Conservation (phyloP, 2,113 vertebrate genomes). For the Zeus faber region DNA sequence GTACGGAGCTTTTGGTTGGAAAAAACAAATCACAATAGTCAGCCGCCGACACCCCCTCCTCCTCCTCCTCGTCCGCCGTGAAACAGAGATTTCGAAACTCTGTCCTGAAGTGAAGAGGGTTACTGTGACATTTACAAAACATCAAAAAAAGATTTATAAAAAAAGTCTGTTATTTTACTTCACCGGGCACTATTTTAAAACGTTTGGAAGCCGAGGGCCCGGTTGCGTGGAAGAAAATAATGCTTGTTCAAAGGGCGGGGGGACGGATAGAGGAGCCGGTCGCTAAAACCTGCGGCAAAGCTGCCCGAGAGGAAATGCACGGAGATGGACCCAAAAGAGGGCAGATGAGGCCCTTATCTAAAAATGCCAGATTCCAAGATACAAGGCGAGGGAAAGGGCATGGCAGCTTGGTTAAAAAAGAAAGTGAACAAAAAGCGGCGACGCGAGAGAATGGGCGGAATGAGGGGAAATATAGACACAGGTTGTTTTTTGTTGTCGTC, state of each 20-base stretch:
- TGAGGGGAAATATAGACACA: not conserved
- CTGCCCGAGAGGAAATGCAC: too few species aligned
- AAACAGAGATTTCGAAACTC: slow-evolving; percentile 10
- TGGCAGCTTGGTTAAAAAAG: not conserved
- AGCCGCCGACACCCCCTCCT: slow-evolving; percentile 40
- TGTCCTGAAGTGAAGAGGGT: slow-evolving; percentile 15
- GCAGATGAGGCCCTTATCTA: too few species aligned
- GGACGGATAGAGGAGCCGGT: too few species aligned
- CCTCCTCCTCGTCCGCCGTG: slow-evolving; percentile 9
- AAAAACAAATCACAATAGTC: slow-evolving; percentile 70
- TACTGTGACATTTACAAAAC: slow-evolving; percentile 26
- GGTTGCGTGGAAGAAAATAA: too few species aligned
- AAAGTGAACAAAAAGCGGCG: not conserved
- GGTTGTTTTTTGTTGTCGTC: not conserved
- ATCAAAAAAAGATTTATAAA: not conserved
- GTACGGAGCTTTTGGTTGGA: slow-evolving; percentile 47
- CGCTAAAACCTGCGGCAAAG: too few species aligned
- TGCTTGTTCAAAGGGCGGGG: too few species aligned
- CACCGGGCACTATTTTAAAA: slow-evolving; percentile 1
- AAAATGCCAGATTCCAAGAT: too few species aligned
- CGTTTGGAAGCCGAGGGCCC: too few species aligned
- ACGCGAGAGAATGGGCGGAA: not conserved
- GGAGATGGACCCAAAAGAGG: too few species aligned
- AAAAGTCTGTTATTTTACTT: slow-evolving; percentile 16
- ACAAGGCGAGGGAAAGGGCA: too few species aligned